A percentile compares a stretch with the other conserved stretches of the same genome.
Evolutionary conservation across 2,888 invertebrate genomes (phyloP).

Genomic region (Spicauda simplicius): DNA sequence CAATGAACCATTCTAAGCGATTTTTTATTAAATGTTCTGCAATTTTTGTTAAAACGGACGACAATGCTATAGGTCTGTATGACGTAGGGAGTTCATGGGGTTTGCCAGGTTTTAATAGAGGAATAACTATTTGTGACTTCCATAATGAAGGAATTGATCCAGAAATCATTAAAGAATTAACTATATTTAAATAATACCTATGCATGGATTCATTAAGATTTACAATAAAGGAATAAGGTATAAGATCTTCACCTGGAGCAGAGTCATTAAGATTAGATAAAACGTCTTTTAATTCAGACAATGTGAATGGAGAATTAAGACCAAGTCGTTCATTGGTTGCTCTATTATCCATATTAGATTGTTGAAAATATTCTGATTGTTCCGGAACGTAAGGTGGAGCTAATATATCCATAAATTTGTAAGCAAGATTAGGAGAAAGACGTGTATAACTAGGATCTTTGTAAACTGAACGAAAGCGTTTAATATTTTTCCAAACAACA

Average conservation of each 20-base stretch:
- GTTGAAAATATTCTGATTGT: background rate
- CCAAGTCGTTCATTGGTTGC: background rate
- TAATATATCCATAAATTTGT: background rate
- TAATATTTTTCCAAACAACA: conserved; percentile 12
- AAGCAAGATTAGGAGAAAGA: background rate
- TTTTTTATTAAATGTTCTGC: background rate
- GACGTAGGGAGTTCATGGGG: too few relatives aligned
- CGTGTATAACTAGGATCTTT: background rate
- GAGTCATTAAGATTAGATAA: background rate
- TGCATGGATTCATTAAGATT: background rate
- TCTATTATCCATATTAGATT: background rate
- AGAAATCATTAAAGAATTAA: background rate
- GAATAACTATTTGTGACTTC: background rate
- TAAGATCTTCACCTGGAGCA: background rate
- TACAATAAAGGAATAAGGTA: background rate
- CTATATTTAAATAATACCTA: background rate
- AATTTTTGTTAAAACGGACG: background rate
- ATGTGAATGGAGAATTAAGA: background rate
- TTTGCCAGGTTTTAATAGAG: too few relatives aligned
- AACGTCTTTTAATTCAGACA: background rate
- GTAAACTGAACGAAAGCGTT: conserved; percentile 1
- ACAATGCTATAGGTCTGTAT: too few relatives aligned
- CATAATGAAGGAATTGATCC: background rate
- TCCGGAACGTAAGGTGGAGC: background rate
- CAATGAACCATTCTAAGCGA: background rate